Evolutionary conservation across 1,140 invertebrate species (phyloP).

Genomic region (Apis cerana): DNA sequence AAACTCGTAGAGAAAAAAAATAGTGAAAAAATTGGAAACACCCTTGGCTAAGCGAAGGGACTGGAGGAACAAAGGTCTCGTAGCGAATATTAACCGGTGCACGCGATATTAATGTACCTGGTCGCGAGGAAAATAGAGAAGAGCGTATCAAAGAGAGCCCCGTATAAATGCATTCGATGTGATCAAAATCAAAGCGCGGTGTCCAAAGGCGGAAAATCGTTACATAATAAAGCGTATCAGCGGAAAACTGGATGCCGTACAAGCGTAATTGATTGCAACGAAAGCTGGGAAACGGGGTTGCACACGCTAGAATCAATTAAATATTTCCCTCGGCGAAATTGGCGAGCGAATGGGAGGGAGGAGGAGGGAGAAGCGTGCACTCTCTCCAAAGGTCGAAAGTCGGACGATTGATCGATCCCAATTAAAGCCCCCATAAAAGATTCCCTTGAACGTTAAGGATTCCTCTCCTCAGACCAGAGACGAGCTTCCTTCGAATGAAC

Average conservation of each 20-base stretch:
- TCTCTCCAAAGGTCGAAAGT: conserved; percentile 29
- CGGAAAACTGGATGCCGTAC: background rate
- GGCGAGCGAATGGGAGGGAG: background rate
- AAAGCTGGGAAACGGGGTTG: conserved; percentile 25
- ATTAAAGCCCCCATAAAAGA: conserved; percentile 35
- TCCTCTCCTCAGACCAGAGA: too few species aligned
- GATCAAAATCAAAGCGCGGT: background rate
- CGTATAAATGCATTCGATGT: background rate
- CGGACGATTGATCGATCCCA: conserved; percentile 16
- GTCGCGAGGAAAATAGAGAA: background rate
- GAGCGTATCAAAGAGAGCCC: background rate
- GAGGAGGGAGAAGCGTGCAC: background rate
- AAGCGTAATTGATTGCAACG: conserved; percentile 36
- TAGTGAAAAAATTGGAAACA: background rate
- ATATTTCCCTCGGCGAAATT: conserved; percentile 15
- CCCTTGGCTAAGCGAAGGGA: background rate
- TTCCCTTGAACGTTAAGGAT: conserved; percentile 15
- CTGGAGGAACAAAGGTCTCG: background rate
- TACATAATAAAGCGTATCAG: background rate
- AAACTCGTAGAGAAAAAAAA: background rate
- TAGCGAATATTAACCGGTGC: conserved; percentile 4
- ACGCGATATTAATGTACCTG: background rate
- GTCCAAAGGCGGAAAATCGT: background rate
- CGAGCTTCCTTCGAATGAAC: background rate
- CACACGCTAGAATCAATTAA: conserved; percentile 26